Percentiles rank a stretch among this genome's conserved stretches.
Evolutionary conservation across 2,888 invertebrate genomes (phyloP).

Genomic region (Eupithecia abbreviata): DNA sequence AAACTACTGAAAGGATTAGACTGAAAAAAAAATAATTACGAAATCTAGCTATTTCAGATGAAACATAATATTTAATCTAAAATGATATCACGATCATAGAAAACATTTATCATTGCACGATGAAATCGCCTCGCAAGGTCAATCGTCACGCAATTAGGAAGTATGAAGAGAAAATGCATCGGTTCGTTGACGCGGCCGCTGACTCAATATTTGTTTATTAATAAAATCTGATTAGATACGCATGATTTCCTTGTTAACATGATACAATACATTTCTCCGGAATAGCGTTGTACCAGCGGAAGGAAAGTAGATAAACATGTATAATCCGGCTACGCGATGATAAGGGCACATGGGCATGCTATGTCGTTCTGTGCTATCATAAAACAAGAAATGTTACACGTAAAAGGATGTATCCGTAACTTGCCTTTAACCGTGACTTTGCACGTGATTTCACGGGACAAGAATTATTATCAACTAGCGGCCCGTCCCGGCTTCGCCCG

Average conservation of each 20-base stretch:
- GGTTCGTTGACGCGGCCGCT: neutral
- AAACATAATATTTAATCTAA: too few relatives aligned
- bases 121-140: neutral
- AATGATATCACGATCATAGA: neutral
- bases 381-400: neutral
- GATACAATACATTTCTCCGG: neutral
- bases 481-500: too few relatives aligned
- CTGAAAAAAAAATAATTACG: too few relatives aligned
- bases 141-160: neutral
- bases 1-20: too few relatives aligned
- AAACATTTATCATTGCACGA: neutral
- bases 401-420: neutral
- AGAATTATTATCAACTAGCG: neutral
- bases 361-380: neutral
- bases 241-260: conserved; percentile 3
- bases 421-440: neutral
- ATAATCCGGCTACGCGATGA: neutral
- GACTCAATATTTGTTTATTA: neutral
- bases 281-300: neutral
- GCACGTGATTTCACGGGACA: neutral
- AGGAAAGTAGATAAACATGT: conserved; percentile 9
- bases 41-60: too few relatives aligned
- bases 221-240: neutral
- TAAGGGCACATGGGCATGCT: neutral
- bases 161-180: conserved; percentile 1